Evolutionary conservation across 2,113 vertebrate species (phyloP).

Genomic region (Podocnemis expansa): DNA sequence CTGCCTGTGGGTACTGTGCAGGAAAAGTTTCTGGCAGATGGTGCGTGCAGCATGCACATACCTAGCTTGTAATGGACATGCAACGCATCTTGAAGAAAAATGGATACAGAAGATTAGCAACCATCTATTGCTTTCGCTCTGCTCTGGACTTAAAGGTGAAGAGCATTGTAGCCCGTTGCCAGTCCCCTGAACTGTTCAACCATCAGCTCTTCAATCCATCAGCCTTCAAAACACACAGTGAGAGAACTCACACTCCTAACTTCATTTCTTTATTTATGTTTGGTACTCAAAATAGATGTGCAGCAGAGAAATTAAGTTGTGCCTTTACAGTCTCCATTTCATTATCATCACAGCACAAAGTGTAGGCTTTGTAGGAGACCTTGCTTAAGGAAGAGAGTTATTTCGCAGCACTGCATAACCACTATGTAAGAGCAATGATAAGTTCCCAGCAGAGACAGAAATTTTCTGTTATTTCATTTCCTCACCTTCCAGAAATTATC

Average conservation of each 20-base stretch:
- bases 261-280: too few relatives aligned
- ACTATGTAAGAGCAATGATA: background rate
- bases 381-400: background rate
- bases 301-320: background rate
- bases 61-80: too few relatives aligned
- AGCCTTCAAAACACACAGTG: background rate
- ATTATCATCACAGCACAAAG: background rate
- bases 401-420: background rate
- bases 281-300: too few relatives aligned
- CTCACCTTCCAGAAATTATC: conserved; percentile 39
- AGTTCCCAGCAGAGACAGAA: conserved; percentile 20
- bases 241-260: too few relatives aligned
- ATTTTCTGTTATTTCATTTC: conserved; percentile 28
- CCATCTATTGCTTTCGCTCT: background rate
- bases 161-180: background rate
- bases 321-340: background rate
- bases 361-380: background rate
- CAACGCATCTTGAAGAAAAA: too few relatives aligned
- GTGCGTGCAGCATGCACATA: too few relatives aligned
- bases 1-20: too few relatives aligned
- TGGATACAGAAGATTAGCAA: too few relatives aligned
- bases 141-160: background rate
- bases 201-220: accelerated
- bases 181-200: background rate
- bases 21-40: too few relatives aligned